phyloP scores from a whole-genome alignment of 2,888 invertebrate species.

The Melieria picta region DNA sequence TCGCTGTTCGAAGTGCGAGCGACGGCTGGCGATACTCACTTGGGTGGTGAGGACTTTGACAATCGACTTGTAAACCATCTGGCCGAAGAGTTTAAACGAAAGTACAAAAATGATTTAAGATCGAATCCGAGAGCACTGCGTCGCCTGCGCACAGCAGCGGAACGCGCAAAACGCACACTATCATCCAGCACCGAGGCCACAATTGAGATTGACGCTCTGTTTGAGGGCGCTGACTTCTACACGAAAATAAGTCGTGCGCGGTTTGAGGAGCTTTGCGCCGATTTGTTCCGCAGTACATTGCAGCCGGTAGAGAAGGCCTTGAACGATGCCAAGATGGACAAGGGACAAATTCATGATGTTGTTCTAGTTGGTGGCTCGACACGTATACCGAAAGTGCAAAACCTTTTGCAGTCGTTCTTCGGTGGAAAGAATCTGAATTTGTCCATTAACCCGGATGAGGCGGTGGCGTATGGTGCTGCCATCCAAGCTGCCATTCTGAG shows the following conservation, averaged over 20 bases:
- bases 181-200: conserved; percentile 82
- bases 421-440: conserved; percentile 76
- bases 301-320: conserved; percentile 83
- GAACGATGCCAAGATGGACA: conserved; percentile 81
- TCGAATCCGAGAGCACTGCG: conserved; percentile 74
- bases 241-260: conserved; percentile 78
- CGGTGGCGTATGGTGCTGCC: conserved; percentile 81
- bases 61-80: conserved; percentile 87
- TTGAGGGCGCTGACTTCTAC: conserved; percentile 78
- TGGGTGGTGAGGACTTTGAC: conserved; percentile 92
- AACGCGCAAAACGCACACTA: conserved; percentile 80
- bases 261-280: conserved; percentile 79
- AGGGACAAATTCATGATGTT: conserved; percentile 79
- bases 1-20: conserved; percentile 88
- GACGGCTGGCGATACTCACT: conserved; percentile 91
- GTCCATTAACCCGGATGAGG: conserved; percentile 83
- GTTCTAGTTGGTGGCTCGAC: conserved; percentile 86
- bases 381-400: conserved; percentile 82
- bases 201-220: conserved; percentile 79
- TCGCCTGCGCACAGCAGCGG: conserved; percentile 78
- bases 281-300: conserved; percentile 77
- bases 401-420: conserved; percentile 78
- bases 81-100: conserved; percentile 85
- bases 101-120: conserved; percentile 75
- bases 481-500: conserved; percentile 78